Base-by-base conservation (phyloP, 2,797 vertebrate genomes). In the Rhinichthys osculus region DNA sequence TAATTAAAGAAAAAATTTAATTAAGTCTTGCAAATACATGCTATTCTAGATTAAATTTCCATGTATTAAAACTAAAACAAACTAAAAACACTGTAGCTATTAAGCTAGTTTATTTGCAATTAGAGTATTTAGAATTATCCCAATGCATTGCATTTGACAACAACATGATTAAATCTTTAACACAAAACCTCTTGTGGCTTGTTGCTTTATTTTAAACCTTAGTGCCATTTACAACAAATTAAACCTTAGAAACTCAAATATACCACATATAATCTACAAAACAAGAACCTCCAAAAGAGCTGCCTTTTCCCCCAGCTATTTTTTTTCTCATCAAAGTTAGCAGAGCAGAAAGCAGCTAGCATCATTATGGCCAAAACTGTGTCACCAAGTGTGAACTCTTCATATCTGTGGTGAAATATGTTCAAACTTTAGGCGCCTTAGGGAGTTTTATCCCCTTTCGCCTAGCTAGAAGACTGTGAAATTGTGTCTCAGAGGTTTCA, bases 1-100 rank as follows among this genome's bases (percentile, higher is more conserved):
- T 88, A 88, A 91, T 89, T 88, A 87, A 62, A 80, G 27, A 80
- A 0, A 0, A 66, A 64, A 47, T 44, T 33, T 87, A 88, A 92
- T 90, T 86, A 89, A 78, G 79, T 90, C 84, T 81, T 83, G 71
- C 82, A 86, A 76, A 77, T 0, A 19, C 23, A 62, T 64, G 27
- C 47, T 50, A 14, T 64, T 7, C n/a, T 64, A 27, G 13, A 30
- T 14, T 30, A 7, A 6, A 6, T 52, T 50, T 16, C 5, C 5
- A 17, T 1, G 5, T 52, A 52, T 52, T 1, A 52, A 50, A 52
- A 52, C 50, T 50, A 16, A 50, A 54, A 52, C 17, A 52, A 42
- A 13, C 52, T 21, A 23, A 57, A 9, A 57, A 23, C 19, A 19
- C 7, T 52, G 2, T 10, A 57, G 1, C 7, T 67, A 17, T 66